phyloP scores from a whole-genome alignment of 2,113 vertebrate genomes.

The Thoracochromis brauschi region DNA sequence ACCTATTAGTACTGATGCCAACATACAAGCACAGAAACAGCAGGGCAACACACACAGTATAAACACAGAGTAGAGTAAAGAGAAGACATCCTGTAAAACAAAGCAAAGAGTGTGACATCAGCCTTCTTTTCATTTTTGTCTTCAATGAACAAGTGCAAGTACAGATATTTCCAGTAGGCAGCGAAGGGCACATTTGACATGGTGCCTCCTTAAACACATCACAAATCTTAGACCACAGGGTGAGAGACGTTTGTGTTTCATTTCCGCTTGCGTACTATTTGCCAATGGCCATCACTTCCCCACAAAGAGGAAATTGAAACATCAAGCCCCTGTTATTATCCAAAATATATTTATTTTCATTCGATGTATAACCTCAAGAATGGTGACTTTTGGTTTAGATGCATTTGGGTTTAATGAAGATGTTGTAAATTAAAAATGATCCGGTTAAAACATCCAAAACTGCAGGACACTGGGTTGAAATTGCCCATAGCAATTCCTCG shows the following conservation, averaged over 20 bases:
- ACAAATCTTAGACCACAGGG: slow-evolving; percentile 12
- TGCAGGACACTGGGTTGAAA: neutral
- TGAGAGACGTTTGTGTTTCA: slow-evolving; percentile 60
- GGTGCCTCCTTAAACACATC: slow-evolving; percentile 14
- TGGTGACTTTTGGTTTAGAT: neutral
- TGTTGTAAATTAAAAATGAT: slow-evolving; percentile 5
- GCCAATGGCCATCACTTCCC: slow-evolving; percentile 14
- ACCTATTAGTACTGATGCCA: slow-evolving; percentile 44
- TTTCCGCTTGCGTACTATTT: slow-evolving; percentile 44
- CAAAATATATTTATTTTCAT: slow-evolving; percentile 29
- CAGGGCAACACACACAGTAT: neutral
- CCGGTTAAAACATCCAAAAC: neutral
- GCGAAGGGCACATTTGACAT: slow-evolving; percentile 1
- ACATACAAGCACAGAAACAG: neutral
- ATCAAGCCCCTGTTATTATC: slow-evolving; percentile 25
- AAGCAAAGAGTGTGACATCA: neutral
- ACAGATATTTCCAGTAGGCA: neutral
- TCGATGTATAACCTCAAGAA: neutral
- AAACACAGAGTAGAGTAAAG: neutral
- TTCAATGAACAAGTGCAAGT: neutral
- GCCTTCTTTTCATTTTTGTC: neutral
- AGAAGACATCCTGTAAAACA: neutral
- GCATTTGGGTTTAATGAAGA: slow-evolving; percentile 12
- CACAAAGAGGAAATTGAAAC: slow-evolving; percentile 53
- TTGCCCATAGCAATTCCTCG: neutral